A percentile compares a stretch with the other conserved stretches of the same genome.
Conservation (phyloP, 2,113 vertebrate species). For the Mellivora capensis region DNA sequence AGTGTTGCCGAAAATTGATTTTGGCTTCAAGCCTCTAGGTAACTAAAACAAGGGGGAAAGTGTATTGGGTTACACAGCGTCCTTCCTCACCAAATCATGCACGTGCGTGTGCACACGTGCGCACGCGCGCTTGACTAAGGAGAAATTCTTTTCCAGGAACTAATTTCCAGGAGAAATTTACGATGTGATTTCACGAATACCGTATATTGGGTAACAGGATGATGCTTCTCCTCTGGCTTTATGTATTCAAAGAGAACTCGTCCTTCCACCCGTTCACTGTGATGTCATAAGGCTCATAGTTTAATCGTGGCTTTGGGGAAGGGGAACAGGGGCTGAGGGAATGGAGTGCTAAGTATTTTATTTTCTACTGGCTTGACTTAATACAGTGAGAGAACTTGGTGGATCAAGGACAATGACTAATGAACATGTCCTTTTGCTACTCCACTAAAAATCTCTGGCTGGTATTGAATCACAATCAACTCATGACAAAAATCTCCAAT, state of each 20-base stretch:
- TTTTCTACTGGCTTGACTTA: not conserved
- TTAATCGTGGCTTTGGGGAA: not conserved
- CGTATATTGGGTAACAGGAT: not conserved
- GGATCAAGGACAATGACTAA: not conserved
- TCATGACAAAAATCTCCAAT: not conserved
- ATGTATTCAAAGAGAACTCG: not conserved
- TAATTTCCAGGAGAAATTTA: constrained; percentile 31
- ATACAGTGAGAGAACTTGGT: not conserved
- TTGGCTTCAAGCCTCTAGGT: constrained; percentile 40
- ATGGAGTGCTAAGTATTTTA: not conserved
- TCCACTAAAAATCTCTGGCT: not conserved
- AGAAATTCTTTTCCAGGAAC: not conserved
- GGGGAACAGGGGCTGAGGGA: not conserved
- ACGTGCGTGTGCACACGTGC: too few species aligned
- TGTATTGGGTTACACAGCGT: not conserved
- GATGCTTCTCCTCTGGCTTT: not conserved
- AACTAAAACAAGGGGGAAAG: not conserved
- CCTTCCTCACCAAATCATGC: not conserved
- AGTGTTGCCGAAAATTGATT: constrained; percentile 21
- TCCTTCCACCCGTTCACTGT: not conserved
- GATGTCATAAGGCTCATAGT: not conserved
- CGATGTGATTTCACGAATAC: not conserved
- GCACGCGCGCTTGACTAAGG: not conserved
- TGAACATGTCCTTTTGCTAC: not conserved
- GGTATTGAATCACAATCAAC: not conserved